Evolutionary conservation across 2,113 vertebrate species (phyloP), one percentile per base, ranked within the genome.

Genomic region (Apistogramma diplotaenia): DNA sequence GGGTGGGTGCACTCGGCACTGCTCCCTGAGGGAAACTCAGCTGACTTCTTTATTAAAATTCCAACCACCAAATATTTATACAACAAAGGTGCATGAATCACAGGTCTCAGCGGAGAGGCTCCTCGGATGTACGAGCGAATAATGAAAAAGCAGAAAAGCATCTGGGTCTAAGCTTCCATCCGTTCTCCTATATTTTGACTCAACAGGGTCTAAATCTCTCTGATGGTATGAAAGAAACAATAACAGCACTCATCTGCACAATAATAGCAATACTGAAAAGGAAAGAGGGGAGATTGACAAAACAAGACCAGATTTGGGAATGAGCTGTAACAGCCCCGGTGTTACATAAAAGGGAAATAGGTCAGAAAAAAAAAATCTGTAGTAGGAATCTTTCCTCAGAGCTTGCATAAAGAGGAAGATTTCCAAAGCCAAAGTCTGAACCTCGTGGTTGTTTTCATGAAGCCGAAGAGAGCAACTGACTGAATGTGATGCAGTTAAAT

Each of bases 41-140:
- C 67, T n/a, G 18, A 81, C 62, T 70, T 70, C 72, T 82, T 74
- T 83, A 83, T 88, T 83, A 61, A 79, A 74, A 78, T 79, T 75
- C 62, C 31, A 71, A 74, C 54, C 40, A 40, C 25, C 70, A 91
- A 87, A 89, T 89, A 83, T 91, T 89, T 88, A 86, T 70, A 35
- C 43, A 88, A 65, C 59, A 18, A 71, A 49, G 51, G 60, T 21
- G 61, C 71, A 61, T 73, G 79, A 78, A 70, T 84, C 59, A 35
- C 56, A 59, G 4, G 54, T 80, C 51, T 60, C 19, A 0, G 51
- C 15, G 10, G 80, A 65, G 74, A 82, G 19, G 43, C 65, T 70
- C 65, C 0, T 16, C 25, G 49, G 49, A 70, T 67, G 62, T 49
- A 49, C 7, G 21, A 53, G 37, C 1, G 13, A 59, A 76, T 62